These are phyloP conservation scores for Laothoe populi DNA, from an alignment of 2,888 invertebrate genomes.

Conservation along the genomic window DNA sequence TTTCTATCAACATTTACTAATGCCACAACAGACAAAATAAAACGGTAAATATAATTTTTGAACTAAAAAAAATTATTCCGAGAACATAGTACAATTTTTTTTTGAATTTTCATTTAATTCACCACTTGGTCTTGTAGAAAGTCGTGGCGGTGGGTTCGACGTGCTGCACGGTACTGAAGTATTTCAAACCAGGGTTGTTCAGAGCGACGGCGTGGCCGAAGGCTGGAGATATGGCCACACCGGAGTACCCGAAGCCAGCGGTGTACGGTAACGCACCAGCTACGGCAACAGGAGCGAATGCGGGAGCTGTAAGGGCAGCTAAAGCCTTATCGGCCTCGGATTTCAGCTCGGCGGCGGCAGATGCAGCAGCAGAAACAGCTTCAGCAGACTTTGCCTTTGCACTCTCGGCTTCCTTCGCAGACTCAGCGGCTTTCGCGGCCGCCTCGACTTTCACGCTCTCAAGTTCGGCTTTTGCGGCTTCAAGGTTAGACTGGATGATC, in stretches of 20 bases:
- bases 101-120: not conserved
- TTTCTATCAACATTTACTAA: not conserved
- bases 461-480: conserved; percentile 26
- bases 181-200: conserved; percentile 9
- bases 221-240: not conserved
- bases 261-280: not conserved
- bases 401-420: conserved; percentile 14
- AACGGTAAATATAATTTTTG: conserved; percentile 5
- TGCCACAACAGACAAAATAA: not conserved
- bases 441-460: conserved; percentile 30
- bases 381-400: conserved; percentile 36
- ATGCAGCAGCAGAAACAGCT: not conserved
- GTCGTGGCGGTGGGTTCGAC: not conserved
- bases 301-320: conserved; percentile 4
- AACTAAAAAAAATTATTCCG: conserved; percentile 15
- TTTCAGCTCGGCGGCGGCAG: conserved; percentile 9
- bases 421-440: conserved; percentile 35
- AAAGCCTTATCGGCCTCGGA: conserved; percentile 21
- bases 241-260: conserved; percentile 7
- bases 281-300: conserved; percentile 11
- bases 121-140: conserved; percentile 19
- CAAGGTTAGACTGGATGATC: conserved; percentile 10
- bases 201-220: not conserved
- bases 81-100: conserved; percentile 14
- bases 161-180: conserved; percentile 9